phyloP scores from a whole-genome alignment of 2,113 vertebrate genomes.

The Gobius niger region DNA sequence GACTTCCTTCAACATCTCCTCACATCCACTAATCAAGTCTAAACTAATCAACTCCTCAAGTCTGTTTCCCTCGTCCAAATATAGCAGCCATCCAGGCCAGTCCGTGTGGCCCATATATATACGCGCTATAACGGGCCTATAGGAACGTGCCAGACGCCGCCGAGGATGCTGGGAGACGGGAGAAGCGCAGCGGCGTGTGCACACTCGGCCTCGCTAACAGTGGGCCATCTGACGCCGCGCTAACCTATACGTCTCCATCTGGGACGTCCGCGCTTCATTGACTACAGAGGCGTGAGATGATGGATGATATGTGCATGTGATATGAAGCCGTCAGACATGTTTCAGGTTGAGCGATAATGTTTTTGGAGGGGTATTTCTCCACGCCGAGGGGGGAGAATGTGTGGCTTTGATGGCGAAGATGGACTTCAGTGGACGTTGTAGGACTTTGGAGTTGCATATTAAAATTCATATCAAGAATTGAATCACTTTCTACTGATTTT shows the following conservation, averaged over 20 bases:
- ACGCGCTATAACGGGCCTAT: slow-evolving; percentile 28
- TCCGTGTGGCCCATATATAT: slow-evolving; percentile 54
- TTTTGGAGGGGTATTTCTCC: too few species aligned
- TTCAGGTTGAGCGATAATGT: neutral
- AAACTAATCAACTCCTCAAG: neutral
- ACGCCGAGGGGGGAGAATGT: too few species aligned
- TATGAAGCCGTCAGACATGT: neutral
- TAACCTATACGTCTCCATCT: neutral
- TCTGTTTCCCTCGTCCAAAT: slow-evolving; percentile 30
- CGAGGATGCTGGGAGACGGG: slow-evolving; percentile 25
- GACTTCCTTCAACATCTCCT: neutral
- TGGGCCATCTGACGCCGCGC: neutral
- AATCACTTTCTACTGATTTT: too few species aligned
- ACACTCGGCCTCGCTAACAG: slow-evolving; percentile 5
- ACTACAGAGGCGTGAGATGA: neutral
- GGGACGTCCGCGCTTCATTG: neutral
- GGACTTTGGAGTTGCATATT: too few species aligned
- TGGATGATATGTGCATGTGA: neutral
- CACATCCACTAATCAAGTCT: neutral
- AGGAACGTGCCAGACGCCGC: slow-evolving; percentile 39
- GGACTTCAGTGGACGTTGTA: too few species aligned
- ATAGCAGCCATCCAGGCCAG: slow-evolving; percentile 54
- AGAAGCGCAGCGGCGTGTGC: slow-evolving; percentile 15
- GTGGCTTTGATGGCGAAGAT: too few species aligned
- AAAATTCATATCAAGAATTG: too few species aligned